These are phyloP conservation scores for Hoplodrina ambigua DNA, from an alignment of 2,888 invertebrate species.

Conservation along the genomic window DNA sequence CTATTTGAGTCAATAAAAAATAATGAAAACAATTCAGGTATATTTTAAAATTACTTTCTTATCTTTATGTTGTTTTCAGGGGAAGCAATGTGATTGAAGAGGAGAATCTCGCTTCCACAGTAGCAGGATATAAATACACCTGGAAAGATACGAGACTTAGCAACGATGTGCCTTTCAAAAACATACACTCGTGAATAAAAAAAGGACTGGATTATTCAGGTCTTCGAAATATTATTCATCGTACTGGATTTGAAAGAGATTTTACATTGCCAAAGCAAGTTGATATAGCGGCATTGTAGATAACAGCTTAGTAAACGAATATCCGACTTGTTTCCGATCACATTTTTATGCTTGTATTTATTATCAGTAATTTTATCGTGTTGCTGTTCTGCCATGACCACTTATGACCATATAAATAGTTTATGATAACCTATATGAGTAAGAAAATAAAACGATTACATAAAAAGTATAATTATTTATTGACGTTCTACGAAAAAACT, in stretches of 20 bases:
- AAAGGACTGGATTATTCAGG: neutral
- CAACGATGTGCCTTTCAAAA: slow-evolving; percentile 73
- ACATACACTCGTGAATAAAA: slow-evolving; percentile 74
- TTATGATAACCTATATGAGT: neutral
- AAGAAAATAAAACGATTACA: slow-evolving; percentile 50
- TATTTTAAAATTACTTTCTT: neutral
- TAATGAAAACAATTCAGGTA: neutral
- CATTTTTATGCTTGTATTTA: slow-evolving; percentile 6
- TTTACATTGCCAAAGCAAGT: neutral
- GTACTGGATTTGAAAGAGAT: slow-evolving; percentile 1
- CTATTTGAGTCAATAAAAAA: too few species aligned
- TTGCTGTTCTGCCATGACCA: neutral
- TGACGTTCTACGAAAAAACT: slow-evolving; percentile 85
- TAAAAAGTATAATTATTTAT: slow-evolving; percentile 79
- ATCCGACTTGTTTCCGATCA: neutral
- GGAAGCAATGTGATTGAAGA: slow-evolving; percentile 81
- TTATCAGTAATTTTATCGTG: slow-evolving; percentile 14
- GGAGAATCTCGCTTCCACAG: slow-evolving; percentile 74
- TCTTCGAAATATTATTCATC: slow-evolving; percentile 15
- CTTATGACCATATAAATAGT: neutral
- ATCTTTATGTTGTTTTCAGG: slow-evolving; percentile 64
- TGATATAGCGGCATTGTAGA: slow-evolving; percentile 6
- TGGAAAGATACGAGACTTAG: slow-evolving; percentile 66
- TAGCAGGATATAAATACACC: slow-evolving; percentile 72
- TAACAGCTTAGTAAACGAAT: neutral